Conservation (phyloP, 2,113 vertebrate genomes). For the Chlamydotis undulata region DNA sequence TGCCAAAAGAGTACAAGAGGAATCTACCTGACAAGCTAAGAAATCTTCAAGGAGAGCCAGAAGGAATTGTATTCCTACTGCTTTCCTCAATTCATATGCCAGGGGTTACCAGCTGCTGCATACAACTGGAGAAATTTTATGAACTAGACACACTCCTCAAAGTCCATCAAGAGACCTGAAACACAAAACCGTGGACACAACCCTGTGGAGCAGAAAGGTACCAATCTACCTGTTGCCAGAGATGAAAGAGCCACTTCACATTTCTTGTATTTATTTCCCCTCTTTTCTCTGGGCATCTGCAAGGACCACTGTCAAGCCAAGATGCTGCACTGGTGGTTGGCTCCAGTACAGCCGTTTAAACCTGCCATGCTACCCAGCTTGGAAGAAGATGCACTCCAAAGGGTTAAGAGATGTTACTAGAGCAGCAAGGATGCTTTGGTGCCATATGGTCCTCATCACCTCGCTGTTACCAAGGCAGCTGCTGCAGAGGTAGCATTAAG, state of each 20-base stretch:
- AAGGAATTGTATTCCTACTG: background rate
- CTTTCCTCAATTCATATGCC: background rate
- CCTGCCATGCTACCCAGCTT: background rate
- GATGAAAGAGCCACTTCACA: background rate
- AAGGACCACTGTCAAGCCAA: fast-evolving
- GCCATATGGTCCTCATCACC: slow-evolving; percentile 22
- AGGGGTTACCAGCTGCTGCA: background rate
- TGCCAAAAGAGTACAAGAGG: background rate
- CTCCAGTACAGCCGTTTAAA: background rate
- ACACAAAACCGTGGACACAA: background rate
- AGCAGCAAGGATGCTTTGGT: background rate
- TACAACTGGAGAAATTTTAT: background rate
- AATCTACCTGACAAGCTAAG: background rate
- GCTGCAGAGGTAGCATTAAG: background rate
- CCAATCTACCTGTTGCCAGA: background rate
- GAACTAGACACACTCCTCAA: background rate
- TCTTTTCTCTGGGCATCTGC: background rate
- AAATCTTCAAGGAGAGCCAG: background rate
- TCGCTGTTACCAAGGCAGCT: slow-evolving; percentile 4
- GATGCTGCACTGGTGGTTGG: background rate
- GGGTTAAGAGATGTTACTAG: background rate
- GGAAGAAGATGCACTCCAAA: background rate
- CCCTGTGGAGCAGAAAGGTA: background rate
- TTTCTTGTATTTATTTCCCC: background rate
- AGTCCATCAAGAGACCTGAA: background rate